phyloP scores from a whole-genome alignment of 2,888 invertebrate genomes.

The Chydorus sphaericus region DNA sequence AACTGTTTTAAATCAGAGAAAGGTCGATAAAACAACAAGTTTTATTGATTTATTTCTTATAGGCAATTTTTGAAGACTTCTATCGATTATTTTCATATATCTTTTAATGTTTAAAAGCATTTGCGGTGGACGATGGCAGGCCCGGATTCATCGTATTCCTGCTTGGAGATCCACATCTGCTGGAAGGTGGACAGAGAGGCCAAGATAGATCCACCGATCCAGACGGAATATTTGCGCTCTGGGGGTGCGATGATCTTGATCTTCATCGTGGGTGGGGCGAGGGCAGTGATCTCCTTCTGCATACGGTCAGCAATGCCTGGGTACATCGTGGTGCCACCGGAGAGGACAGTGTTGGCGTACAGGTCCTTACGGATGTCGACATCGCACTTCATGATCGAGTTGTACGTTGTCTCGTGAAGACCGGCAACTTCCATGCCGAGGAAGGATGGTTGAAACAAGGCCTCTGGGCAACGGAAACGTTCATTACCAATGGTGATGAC shows the following conservation, averaged over 20 bases:
- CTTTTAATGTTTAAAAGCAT: constrained; percentile 37
- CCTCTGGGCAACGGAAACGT: constrained; percentile 75
- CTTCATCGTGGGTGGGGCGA: constrained; percentile 83
- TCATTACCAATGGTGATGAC: constrained; percentile 80
- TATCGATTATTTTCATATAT: no score
- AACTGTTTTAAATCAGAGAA: no score
- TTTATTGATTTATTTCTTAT: no score
- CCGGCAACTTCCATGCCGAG: constrained; percentile 80
- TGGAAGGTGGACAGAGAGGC: constrained; percentile 80
- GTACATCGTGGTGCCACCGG: constrained; percentile 88
- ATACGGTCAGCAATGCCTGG: constrained; percentile 82
- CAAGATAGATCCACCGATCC: constrained; percentile 81
- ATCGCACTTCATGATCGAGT: constrained; percentile 90
- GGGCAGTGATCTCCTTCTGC: constrained; percentile 78
- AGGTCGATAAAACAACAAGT: no score
- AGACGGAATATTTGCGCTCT: constrained; percentile 79
- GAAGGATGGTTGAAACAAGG: constrained; percentile 80
- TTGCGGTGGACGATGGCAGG: constrained; percentile 36
- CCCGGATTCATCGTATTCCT: constrained; percentile 78
- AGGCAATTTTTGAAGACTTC: no score
- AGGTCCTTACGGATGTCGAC: constrained; percentile 85
- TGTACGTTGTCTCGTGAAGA: constrained; percentile 81
- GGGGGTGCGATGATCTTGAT: constrained; percentile 89
- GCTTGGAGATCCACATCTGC: constrained; percentile 84
- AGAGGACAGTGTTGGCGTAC: constrained; percentile 84